Base-by-base conservation (phyloP, 2,113 vertebrate species). In the Trematocara zebra region DNA sequence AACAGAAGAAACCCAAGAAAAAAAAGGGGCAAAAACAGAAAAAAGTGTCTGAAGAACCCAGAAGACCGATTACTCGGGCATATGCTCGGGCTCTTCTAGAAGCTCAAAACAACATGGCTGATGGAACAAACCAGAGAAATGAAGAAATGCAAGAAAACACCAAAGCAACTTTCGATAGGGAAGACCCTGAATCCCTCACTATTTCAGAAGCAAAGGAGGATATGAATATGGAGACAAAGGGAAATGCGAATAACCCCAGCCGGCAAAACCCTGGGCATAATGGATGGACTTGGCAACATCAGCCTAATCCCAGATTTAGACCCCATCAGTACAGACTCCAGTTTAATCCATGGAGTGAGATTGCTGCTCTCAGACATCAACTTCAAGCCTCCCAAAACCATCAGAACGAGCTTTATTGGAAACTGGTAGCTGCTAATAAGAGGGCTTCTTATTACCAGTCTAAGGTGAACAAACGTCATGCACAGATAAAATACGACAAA, bases 381-480 rank as follows among this genome's bases (percentile, higher is more conserved):
- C 57, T 61, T 6, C 28, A 33, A 61, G 31, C 31, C 5, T 61
- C 57, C 0, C 31, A 61, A 35, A 61, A 61, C 57, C 17, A 61
- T 18, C 31, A 61, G 5, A 61, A 61, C 0, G 9, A 11, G 2
- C 31, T 61, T n/a, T 61, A 61, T 35, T 35, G 0, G 5, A 35
- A 35, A 61, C 31, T 11, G 57, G 17, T n/a, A 1, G 57, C 31
- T 35, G 1, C 31, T 35, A 64, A 64, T 64, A 64, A 64, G 31
- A 64, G 17, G 17, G 57, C 31, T 35, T 61, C 57, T 61, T 35
- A 61, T 61, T n/a, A 61, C 2, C 2, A 4, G 57, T 7, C 57
- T 61, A 61, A 61, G 5, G 17, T 61, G 31, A 61, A 35, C 57
- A 1, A 35, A n/a, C 31, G 0, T 61, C 2, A 35, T 2, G 17